Evolutionary conservation across 2,888 invertebrate species (phyloP).

Genomic region (Crematogaster levior): DNA sequence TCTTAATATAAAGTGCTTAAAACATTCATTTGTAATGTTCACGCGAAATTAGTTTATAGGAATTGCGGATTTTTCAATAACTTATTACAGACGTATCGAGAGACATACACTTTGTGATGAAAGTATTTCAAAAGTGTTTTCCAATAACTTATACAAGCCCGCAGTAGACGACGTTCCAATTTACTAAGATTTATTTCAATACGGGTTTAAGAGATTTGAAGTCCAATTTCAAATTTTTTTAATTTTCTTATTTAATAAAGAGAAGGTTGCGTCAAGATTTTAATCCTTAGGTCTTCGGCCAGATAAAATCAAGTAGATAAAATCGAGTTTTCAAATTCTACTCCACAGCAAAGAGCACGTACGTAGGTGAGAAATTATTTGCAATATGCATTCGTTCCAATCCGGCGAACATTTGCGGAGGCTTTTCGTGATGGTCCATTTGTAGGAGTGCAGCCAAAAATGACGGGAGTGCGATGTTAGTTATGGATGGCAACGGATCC

Average conservation of each 20-base stretch:
- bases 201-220: background rate
- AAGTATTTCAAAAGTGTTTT: background rate
- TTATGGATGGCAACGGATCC: slow-evolving; percentile 46
- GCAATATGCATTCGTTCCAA: background rate
- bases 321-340: background rate
- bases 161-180: background rate
- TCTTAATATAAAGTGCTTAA: background rate
- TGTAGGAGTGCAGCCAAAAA: slow-evolving; percentile 25
- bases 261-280: background rate
- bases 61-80: slow-evolving; percentile 18
- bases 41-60: background rate
- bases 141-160: background rate
- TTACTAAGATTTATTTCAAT: slow-evolving; percentile 10
- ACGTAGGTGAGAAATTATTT: background rate
- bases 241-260: background rate
- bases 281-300: background rate
- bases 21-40: background rate
- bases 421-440: slow-evolving; percentile 27
- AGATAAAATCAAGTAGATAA: too few relatives aligned
- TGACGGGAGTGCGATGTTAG: slow-evolving; percentile 16
- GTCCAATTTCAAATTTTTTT: background rate
- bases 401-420: background rate
- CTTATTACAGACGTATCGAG: background rate
- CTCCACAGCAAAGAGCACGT: background rate
- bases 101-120: background rate